These are phyloP conservation scores for Lagocephalus sceleratus DNA, from an alignment of 2,797 vertebrate species.

Conservation along the genomic window DNA sequence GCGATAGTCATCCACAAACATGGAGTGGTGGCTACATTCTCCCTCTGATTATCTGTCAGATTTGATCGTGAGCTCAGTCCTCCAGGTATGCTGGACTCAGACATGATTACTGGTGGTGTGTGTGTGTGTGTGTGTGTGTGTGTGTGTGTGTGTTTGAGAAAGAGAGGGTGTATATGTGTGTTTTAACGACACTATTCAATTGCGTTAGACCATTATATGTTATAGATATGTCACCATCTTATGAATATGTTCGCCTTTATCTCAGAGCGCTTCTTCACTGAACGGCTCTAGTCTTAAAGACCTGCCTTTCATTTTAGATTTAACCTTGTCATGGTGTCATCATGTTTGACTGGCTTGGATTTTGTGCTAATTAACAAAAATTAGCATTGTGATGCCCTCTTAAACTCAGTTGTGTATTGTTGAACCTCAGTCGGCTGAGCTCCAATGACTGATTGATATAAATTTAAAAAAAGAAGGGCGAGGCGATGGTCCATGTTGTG, in stretches of 20 bases:
- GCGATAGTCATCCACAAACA: slow-evolving; percentile 66
- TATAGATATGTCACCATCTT: too few species aligned
- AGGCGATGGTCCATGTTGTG: slow-evolving; percentile 42
- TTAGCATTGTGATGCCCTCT: too few species aligned
- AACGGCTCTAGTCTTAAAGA: too few species aligned
- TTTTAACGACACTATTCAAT: slow-evolving; percentile 29
- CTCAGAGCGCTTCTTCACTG: not conserved
- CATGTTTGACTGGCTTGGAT: not conserved
- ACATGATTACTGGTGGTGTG: slow-evolving; percentile 9
- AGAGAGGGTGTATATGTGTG: not conserved
- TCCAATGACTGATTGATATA: slow-evolving; percentile 36
- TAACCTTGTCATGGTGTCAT: too few species aligned
- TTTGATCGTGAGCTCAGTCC: slow-evolving; percentile 49
- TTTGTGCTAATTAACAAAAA: slow-evolving; percentile 1
- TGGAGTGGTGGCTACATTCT: slow-evolving; percentile 62
- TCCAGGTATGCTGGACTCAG: slow-evolving; percentile 44
- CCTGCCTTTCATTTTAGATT: too few species aligned
- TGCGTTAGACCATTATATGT: slow-evolving; percentile 44
- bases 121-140: slow-evolving; percentile 1
- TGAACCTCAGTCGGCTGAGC: not conserved
- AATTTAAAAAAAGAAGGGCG: slow-evolving; percentile 8
- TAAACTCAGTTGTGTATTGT: not conserved
- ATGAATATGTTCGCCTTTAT: slow-evolving; percentile 5
- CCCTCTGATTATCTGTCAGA: slow-evolving; percentile 63
- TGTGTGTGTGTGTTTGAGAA: not conserved